Evolutionary conservation across 2,113 vertebrate genomes (phyloP), one percentile per base, ranked within the genome.

Genomic region (Pipa parva): DNA sequence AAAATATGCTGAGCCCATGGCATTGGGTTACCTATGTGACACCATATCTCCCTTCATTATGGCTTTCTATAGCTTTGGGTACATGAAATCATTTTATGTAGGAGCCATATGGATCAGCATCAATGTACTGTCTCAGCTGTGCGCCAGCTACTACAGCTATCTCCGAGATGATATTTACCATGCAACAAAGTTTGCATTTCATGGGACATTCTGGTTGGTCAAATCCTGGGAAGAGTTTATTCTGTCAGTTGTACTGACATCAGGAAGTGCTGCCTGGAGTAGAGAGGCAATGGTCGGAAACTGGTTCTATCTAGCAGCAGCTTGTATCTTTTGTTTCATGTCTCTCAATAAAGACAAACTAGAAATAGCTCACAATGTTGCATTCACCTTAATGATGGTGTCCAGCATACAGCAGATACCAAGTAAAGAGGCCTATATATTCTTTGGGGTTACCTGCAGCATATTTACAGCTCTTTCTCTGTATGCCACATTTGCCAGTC

Each of bases 1-100:
- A 0, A 95, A 93, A 71, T 95, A 95, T 2, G 92, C 91, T 0
- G 92, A 95, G 77, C 91, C 93, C 0, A 91, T 92, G 89, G 93
- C 92, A 0, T 78, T 95, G 24, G 87, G 90, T 45, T 89, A 90
- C 74, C 85, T 94, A 78, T 93, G 90, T 0, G 87, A 93, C 50
- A 87, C 89, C 0, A 31, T 93, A 48, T 82, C 91, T 5, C 25
- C 92, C 0, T 92, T 93, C 20, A 77, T 95, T 18, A 88, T 95
- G 46, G 79, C 89, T 21, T 93, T 93, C 75, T 94, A 93, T 59
- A 83, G 85, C 76, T 95, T 95, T 27, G 85, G 88, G 1, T 93
- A 91, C 71, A 33, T 89, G 37, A 76, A 83, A 21, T 80, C 71
- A 3, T 91, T 94, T 64, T 81, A 78, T 2, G 72, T 93, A 20